Evolutionary conservation across 2,797 vertebrate genomes (phyloP), one percentile per base, ranked within the genome.

Genomic region (Synaphobranchus kaupii): DNA sequence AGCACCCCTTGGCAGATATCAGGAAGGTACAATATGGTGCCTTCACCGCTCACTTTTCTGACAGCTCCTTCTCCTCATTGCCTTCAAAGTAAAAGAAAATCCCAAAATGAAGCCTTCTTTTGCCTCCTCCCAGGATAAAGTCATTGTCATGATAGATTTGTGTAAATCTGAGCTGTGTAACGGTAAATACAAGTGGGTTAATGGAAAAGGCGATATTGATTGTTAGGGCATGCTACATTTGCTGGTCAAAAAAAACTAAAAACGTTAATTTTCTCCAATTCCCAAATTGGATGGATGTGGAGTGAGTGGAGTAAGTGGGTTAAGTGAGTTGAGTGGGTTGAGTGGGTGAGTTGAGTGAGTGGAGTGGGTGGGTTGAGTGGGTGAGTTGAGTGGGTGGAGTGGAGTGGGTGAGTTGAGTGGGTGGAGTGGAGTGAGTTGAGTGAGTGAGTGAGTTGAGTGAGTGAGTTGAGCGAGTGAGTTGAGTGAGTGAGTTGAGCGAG

Each of bases 1-100:
- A 88, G 56, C 28, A 78, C 34, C 83, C 68, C 60, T 80, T n/a
- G 22, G 12, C 68, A 66, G 78, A n/a, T 31, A 48, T 31, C 48
- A 58, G 31, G 28, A 71, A 39, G 9, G n/a, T 50, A 50, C 20
- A 48, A 9, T 12, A 15, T 52, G 52, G 39, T 47, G 13, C 7
- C 66, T 52, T 73, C 84, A 80, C 34, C 54, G 48, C 34, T 20
- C 28, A 17, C 39, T 47, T 83, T 31, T 31, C 58, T 52, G 47
- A 83, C 58, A 47, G 76, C 22, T 82, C 80, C 54, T 56, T 0
- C 54, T 56, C 66, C 50, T 58, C 58, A 68, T 7, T 83, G 22
- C 28, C 25, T 25, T 44, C 60, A 28, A 8, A 31, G 44, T 20
- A 63, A 83, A 39, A 50, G 68, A 83, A 83, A 50, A 66, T n/a